Base-by-base conservation (phyloP, 2,113 vertebrate species). In the Misgurnus anguillicaudatus region DNA sequence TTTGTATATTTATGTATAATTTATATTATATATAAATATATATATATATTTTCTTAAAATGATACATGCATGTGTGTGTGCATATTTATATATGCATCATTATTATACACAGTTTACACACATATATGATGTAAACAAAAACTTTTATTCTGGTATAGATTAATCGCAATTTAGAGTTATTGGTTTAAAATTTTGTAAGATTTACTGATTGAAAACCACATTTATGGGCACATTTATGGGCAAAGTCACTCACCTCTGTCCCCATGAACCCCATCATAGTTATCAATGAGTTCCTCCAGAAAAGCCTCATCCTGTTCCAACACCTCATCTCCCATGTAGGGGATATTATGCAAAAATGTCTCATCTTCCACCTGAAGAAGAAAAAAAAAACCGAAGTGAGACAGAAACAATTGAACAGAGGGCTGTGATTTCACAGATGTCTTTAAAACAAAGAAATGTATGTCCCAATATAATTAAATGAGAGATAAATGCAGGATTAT, bases 291-390 rank as follows among this genome's bases (percentile, higher is more conserved):
- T 61, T 99, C 98, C 86, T 99, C 97, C 75, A 99, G 94, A 85
- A 99, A 99, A 38, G 96, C 98, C 86, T 98, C 98, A 38, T 99
- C 98, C 85, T 99, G 97, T 73, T 98, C 98, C 82, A 99, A 94
- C 55, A 97, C 97, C 85, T 96, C 96, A 0, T 99, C 98, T 0
- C 98, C 98, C 98, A 99, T 99, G 87, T 99, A 99, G 0, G 98
- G 98, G 85, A 99, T 99, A 89, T 99, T 99, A 88, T 98, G 98
- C 78, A 99, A 89, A 85, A 99, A 96, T 0, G 96, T 99, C 86
- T 99, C 98, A 84, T 99, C 98, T 85, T 99, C 98, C 84, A 99
- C 98, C 98, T 99, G 84, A 74, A 81, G 9, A 84, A 87, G 9
- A 24, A 39, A 81, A 48, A 5, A 4, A 38, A 17, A 70, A 68